Evolutionary conservation across 2,113 vertebrate species (phyloP).

Genomic region (Triplophysa tibetana): DNA sequence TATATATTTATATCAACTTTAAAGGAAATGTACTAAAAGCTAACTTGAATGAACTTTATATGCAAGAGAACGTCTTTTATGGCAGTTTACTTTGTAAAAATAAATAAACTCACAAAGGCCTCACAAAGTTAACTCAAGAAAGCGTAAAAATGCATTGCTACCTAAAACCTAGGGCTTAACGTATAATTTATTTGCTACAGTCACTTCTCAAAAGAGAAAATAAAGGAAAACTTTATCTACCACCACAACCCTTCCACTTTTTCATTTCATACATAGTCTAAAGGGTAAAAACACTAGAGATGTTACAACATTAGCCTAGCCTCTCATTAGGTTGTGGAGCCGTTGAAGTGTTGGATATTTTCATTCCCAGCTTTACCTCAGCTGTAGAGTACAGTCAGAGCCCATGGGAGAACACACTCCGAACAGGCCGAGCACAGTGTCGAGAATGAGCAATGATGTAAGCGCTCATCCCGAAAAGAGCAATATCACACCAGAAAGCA

Average conservation of each 20-base stretch:
- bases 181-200: slow-evolving; percentile 10
- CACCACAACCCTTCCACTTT: background rate
- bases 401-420: slow-evolving; percentile 54
- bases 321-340: slow-evolving; percentile 25
- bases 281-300: slow-evolving; percentile 25
- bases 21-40: too few relatives aligned
- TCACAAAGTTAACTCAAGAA: background rate
- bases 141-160: background rate
- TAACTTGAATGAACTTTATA: too few relatives aligned
- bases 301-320: background rate
- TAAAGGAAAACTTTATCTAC: background rate
- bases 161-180: background rate
- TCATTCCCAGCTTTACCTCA: slow-evolving; percentile 40
- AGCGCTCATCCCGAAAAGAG: slow-evolving; percentile 64
- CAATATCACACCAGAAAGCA: slow-evolving; percentile 62
- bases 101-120: too few relatives aligned
- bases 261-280: background rate
- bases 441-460: slow-evolving; percentile 68
- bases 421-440: slow-evolving; percentile 52
- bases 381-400: slow-evolving; percentile 45
- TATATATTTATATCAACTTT: too few relatives aligned
- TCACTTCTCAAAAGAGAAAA: background rate
- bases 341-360: slow-evolving; percentile 29
- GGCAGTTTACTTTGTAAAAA: too few relatives aligned
- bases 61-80: too few relatives aligned